phyloP scores from a whole-genome alignment of 2,113 vertebrate genomes.

The Scalopus aquaticus region DNA sequence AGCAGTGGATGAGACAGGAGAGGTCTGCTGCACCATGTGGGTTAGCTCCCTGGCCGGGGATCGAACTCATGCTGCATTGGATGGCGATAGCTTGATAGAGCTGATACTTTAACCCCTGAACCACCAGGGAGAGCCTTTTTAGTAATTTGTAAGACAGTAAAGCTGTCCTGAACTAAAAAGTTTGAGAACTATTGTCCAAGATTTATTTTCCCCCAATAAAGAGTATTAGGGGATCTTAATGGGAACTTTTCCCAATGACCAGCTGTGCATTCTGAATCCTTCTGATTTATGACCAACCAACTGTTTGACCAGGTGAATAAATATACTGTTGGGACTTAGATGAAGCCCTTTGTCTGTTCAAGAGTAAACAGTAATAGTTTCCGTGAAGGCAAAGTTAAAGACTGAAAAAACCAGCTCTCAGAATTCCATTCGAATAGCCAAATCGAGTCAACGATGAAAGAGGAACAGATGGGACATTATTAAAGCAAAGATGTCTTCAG shows the following conservation, averaged over 20 bases:
- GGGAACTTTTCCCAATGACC: not conserved
- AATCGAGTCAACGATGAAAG: not conserved
- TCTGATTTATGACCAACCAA: not conserved
- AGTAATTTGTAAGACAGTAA: not conserved
- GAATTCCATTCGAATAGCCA: constrained; percentile 33
- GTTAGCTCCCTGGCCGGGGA: too few species aligned
- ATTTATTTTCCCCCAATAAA: constrained; percentile 1
- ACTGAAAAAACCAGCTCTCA: constrained; percentile 47
- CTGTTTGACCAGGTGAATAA: not conserved
- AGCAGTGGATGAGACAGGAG: too few species aligned
- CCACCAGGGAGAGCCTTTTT: too few species aligned
- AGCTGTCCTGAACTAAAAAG: not conserved
- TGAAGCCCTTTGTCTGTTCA: not conserved
- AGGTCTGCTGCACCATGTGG: too few species aligned
- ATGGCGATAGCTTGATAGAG: too few species aligned
- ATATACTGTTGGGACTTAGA: not conserved
- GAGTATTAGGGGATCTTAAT: not conserved
- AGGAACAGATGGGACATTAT: constrained; percentile 18
- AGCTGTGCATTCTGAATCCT: not conserved
- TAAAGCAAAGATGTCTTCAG: constrained; percentile 47
- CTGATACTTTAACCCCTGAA: too few species aligned
- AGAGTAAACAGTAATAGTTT: not conserved
- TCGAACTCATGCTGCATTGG: too few species aligned
- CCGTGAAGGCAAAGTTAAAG: constrained; percentile 42
- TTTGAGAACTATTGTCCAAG: not conserved